A percentile compares a stretch with the other conserved stretches of the same genome.
Evolutionary conservation across 2,113 vertebrate species (phyloP).

Genomic region (Hydrochoerus hydrochaeris): DNA sequence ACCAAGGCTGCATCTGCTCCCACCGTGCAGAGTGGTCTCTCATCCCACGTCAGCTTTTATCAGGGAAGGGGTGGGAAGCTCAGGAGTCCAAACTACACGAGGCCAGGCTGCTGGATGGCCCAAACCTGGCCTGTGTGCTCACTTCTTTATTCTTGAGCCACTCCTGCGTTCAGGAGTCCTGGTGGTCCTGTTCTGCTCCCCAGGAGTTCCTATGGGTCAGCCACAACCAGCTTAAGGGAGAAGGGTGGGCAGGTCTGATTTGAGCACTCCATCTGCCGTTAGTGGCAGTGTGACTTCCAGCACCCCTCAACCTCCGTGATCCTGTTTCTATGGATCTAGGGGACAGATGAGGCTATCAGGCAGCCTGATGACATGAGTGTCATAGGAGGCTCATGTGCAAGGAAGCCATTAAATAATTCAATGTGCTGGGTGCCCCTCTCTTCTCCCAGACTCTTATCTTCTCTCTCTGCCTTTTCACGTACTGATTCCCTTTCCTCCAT

Average conservation of each 20-base stretch:
- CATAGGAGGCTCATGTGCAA: not conserved
- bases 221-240: not conserved
- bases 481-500: not conserved
- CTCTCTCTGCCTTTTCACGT: too few species aligned
- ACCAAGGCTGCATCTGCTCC: not conserved
- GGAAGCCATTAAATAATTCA: not conserved
- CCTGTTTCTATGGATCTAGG: not conserved
- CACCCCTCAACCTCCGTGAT: not conserved
- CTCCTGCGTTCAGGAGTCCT: not conserved
- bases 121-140: not conserved
- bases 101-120: fast-evolving
- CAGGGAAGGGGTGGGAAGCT: not conserved
- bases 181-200: not conserved
- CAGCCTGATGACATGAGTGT: not conserved
- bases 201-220: too few species aligned
- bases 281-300: not conserved
- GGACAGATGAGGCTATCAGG: not conserved
- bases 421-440: too few species aligned
- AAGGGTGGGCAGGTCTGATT: not conserved
- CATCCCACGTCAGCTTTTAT: fast-evolving
- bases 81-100: not conserved
- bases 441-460: not conserved
- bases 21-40: too few species aligned
- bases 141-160: not conserved
- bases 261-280: not conserved